A percentile compares a stretch with the other conserved stretches of the same genome.
phyloP scores from a whole-genome alignment of 2,888 invertebrate species.

The Dynastes hyllus region DNA sequence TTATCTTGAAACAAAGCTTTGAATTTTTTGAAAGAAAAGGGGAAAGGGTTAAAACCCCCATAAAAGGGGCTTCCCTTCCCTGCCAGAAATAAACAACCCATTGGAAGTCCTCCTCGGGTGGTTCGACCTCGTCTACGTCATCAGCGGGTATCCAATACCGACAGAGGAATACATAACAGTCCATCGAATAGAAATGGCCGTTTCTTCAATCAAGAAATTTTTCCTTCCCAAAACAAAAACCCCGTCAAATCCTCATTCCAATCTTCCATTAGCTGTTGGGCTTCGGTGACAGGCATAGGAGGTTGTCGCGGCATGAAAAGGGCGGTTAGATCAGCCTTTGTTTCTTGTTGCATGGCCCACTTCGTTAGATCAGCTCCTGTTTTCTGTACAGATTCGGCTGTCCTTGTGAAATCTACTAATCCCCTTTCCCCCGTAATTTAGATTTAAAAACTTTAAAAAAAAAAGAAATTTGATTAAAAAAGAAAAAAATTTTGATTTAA shows the following conservation, averaged over 20 bases:
- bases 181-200: conserved; percentile 92
- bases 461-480: neutral
- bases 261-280: conserved; percentile 91
- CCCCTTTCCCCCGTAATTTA: no score
- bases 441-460: conserved; percentile 90
- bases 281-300: conserved; percentile 88
- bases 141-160: conserved; percentile 89
- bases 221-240: no score
- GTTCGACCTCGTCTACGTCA: conserved; percentile 72
- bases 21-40: no score
- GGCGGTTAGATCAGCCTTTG: conserved; percentile 95
- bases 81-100: conserved; percentile 99
- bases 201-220: no score
- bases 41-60: no score
- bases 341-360: conserved; percentile 93
- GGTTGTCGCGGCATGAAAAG: conserved; percentile 96
- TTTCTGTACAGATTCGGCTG: conserved; percentile 96
- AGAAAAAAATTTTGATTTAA: no score
- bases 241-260: conserved; percentile 99
- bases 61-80: conserved; percentile 94
- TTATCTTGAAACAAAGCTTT: conserved; percentile 91
- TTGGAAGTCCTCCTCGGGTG: conserved; percentile 82
- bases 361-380: conserved; percentile 96
- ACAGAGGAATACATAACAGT: conserved; percentile 98
- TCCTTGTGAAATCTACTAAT: conserved; percentile 99